Conservation (phyloP, 2,888 invertebrate species). For the Morinoia aosen region DNA sequence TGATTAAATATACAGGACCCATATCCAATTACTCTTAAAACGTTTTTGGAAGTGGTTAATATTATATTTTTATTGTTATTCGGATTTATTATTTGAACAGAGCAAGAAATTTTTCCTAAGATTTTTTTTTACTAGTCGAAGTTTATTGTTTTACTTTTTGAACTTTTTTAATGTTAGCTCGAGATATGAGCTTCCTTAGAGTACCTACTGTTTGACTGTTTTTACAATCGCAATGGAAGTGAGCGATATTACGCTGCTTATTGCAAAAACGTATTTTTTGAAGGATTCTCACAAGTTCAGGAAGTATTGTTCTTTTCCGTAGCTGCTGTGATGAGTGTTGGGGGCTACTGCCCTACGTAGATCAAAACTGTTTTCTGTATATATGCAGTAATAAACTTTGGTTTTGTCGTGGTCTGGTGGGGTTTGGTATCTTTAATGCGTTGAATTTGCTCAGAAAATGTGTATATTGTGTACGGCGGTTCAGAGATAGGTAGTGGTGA, state of each 20-base stretch:
- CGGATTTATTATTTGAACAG: too few relatives aligned
- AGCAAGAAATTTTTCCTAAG: too few relatives aligned
- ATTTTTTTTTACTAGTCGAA: too few relatives aligned
- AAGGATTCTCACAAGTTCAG: neutral
- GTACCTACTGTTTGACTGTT: neutral
- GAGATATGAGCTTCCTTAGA: too few relatives aligned
- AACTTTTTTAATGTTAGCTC: too few relatives aligned
- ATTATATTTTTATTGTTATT: too few relatives aligned
- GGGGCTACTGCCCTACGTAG: neutral
- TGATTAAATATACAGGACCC: neutral
- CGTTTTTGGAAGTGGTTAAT: too few relatives aligned
- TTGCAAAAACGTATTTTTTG: neutral
- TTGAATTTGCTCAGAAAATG: neutral
- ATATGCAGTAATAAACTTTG: neutral
- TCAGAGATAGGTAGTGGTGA: neutral
- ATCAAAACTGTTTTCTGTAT: neutral
- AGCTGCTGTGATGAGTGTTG: neutral
- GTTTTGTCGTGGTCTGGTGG: neutral
- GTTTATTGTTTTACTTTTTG: too few relatives aligned
- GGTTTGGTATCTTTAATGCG: neutral
- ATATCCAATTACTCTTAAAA: neutral
- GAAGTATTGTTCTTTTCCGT: neutral
- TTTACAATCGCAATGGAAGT: neutral
- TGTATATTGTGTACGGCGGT: neutral
- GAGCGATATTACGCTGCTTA: neutral